Evolutionary conservation across 2,113 vertebrate species (phyloP), one percentile per base, ranked within the genome.

Genomic region (Rhabdomys dilectus): DNA sequence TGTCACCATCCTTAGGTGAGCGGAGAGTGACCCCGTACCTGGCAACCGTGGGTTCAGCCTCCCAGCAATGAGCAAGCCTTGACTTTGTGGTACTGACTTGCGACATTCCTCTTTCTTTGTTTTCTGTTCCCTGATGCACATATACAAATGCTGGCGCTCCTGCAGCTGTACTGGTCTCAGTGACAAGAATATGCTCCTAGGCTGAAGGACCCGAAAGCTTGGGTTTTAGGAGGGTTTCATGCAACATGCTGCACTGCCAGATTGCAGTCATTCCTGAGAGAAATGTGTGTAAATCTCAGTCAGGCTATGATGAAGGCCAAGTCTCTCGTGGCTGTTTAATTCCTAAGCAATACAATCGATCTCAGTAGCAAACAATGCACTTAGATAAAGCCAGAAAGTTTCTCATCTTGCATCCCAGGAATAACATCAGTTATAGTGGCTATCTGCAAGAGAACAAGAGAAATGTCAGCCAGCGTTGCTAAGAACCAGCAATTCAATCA

Each of bases 291-390:
- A 93, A 85, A 7, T 86, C 68, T 45, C 29, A 62, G 39, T 17
- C 21, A 70, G 48, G 8, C 16, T 80, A 29, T 7, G 8, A 24
- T 10, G 12, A 10, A 70, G 22, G 21, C 31, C 56, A 64, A 76
- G 45, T 89, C 22, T 34, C 17, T 85, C 45, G 29, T 2, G 51
- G 42, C 7, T 91, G 86, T 93, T 64, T 86, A 84, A 91, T 56
- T 78, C 88, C 42, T 95, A 92, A 56, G 3, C 68, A 80, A 53
- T 81, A 84, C 11, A 70, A 24, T 68, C 90, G 17, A 1, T 82
- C 77, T 96, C 31, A 34, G 45, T 62, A 84, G 13, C 42, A 94
- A 93, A 88, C 42, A 78, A 70, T 53, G 95, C 48, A 96, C 77
- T 64, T 84, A 87, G 9, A 64, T 51, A 92, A 84, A 85, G 22